phyloP scores from a whole-genome alignment of 2,797 vertebrate species.

The Chaenodraco wilsoni region DNA sequence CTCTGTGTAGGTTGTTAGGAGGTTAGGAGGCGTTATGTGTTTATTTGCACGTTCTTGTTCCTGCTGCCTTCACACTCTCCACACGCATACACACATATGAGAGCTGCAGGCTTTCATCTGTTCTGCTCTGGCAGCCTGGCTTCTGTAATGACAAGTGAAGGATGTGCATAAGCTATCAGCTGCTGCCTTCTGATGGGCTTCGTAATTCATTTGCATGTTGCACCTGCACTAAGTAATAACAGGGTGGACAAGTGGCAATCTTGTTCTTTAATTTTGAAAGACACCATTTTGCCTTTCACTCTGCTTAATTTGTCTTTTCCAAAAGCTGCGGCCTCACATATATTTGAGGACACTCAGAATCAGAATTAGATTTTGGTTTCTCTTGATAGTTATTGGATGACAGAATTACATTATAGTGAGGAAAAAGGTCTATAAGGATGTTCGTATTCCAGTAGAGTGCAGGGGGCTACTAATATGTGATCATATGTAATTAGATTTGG shows the following conservation, averaged over 20 bases:
- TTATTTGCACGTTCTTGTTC: slow-evolving; percentile 72
- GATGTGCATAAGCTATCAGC: slow-evolving; percentile 69
- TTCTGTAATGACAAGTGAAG: slow-evolving; percentile 78
- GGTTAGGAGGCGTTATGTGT: slow-evolving; percentile 50
- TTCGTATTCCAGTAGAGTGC: background rate
- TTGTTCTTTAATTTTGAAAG: slow-evolving; percentile 22
- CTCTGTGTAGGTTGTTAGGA: slow-evolving; percentile 50
- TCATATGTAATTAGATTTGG: background rate
- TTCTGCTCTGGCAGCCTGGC: slow-evolving; percentile 69
- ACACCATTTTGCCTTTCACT: slow-evolving; percentile 39
- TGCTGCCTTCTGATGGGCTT: slow-evolving; percentile 56
- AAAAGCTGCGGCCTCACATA: slow-evolving; percentile 39
- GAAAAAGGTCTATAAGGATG: background rate
- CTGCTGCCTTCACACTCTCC: slow-evolving; percentile 71
- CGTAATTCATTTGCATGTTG: slow-evolving; percentile 65
- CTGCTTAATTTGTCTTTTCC: slow-evolving; percentile 31
- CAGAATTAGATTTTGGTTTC: slow-evolving; percentile 23
- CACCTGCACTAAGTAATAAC: slow-evolving; percentile 63
- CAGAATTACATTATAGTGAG: background rate
- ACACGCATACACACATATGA: slow-evolving; percentile 64
- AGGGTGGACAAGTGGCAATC: slow-evolving; percentile 26
- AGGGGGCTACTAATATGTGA: background rate
- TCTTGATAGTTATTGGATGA: slow-evolving; percentile 21
- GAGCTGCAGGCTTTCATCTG: slow-evolving; percentile 75
- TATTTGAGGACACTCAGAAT: slow-evolving; percentile 9